phyloP scores from a whole-genome alignment of 2,797 vertebrate genomes.

The Hemitrygon akajei region DNA sequence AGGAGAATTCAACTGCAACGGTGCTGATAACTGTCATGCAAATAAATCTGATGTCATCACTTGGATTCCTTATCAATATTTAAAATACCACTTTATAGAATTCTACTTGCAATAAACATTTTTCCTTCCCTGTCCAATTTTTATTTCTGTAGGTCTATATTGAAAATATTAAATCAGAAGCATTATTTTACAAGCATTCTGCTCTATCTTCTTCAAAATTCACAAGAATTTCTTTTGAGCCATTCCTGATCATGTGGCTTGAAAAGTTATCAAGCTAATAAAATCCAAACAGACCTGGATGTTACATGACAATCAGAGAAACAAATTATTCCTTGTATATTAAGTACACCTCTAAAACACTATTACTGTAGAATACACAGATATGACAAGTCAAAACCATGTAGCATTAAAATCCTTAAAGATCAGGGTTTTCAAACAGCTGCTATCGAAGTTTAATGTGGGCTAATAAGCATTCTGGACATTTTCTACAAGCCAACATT shows the following conservation, averaged over 20 bases:
- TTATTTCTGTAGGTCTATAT: no score
- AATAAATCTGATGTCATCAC: not conserved
- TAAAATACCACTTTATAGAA: no score
- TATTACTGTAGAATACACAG: not conserved
- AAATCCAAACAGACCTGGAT: not conserved
- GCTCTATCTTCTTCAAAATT: not conserved
- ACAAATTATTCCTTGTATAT: not conserved
- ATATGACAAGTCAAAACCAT: not conserved
- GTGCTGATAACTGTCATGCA: not conserved
- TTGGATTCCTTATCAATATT: no score
- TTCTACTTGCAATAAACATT: not conserved
- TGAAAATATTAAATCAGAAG: not conserved
- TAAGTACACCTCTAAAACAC: not conserved
- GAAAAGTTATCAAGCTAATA: not conserved
- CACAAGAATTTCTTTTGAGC: not conserved
- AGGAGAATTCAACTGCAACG: not conserved
- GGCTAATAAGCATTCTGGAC: not conserved
- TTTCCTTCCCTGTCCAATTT: no score
- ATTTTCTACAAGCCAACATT: slow-evolving; percentile 10
- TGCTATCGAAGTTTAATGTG: not conserved
- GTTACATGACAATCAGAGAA: not conserved
- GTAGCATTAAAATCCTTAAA: not conserved
- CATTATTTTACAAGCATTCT: not conserved
- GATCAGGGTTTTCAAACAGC: not conserved
- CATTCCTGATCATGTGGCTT: not conserved